Conservation (phyloP, 1,140 invertebrate genomes). For the Hyposmocoma kahamanoa region DNA sequence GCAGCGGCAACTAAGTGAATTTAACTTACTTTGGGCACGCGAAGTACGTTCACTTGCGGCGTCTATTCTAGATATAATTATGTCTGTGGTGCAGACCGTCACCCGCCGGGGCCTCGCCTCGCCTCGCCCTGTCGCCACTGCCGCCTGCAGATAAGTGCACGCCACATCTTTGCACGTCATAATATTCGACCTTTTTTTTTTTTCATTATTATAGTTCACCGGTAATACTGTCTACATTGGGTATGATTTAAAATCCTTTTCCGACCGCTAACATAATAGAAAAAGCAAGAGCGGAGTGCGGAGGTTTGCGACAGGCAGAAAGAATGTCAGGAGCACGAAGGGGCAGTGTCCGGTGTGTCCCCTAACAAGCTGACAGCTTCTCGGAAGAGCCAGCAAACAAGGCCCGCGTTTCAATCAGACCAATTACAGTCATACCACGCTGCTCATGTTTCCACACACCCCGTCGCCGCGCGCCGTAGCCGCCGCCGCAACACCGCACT, state of each 20-base stretch:
- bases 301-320: constrained; percentile 27
- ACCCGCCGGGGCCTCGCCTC: constrained; percentile 54
- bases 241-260: too few species aligned
- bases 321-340: constrained; percentile 27
- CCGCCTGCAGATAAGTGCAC: constrained; percentile 64
- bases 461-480: constrained; percentile 27
- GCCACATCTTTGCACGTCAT: constrained; percentile 43
- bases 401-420: constrained; percentile 66
- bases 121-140: constrained; percentile 50
- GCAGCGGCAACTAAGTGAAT: too few species aligned
- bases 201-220: too few species aligned
- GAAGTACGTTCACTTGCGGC: too few species aligned
- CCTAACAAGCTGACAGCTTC: constrained; percentile 59
- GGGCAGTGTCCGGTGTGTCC: constrained; percentile 57
- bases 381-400: constrained; percentile 56
- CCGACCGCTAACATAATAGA: too few species aligned
- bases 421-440: constrained; percentile 62
- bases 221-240: too few species aligned
- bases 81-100: too few species aligned
- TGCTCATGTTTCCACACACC: constrained; percentile 62
- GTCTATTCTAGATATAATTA: too few species aligned
- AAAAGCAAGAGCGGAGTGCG: constrained; percentile 36
- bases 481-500: too few species aligned
- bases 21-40: too few species aligned
- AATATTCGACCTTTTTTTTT: constrained; percentile 31